These are phyloP conservation scores for Podabrus alpinus DNA, from an alignment of 2,888 invertebrate genomes.

Conservation along the genomic window DNA sequence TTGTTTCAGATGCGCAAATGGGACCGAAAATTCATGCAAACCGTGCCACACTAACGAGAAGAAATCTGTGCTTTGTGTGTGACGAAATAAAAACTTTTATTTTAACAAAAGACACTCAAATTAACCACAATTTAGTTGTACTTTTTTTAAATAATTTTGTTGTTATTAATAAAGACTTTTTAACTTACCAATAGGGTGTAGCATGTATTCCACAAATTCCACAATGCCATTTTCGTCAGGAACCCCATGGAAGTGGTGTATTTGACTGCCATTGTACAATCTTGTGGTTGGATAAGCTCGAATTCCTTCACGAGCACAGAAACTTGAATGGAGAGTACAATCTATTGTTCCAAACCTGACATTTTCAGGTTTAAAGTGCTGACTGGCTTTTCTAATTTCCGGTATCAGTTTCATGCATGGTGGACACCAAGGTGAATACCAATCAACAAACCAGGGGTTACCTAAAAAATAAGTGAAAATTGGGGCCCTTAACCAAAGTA, in stretches of 20 bases:
- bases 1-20: slow-evolving; percentile 6
- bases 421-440: slow-evolving; percentile 81
- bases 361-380: slow-evolving; percentile 54
- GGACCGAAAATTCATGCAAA: slow-evolving; percentile 20
- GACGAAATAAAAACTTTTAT: background rate
- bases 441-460: slow-evolving; percentile 70
- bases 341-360: slow-evolving; percentile 69
- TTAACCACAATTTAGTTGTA: background rate
- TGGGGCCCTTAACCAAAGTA: too few species aligned
- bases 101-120: background rate
- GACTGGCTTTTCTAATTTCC: slow-evolving; percentile 67
- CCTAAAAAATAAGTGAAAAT: slow-evolving; percentile 43
- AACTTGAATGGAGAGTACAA: slow-evolving; percentile 64
- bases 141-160: background rate
- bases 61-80: background rate
- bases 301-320: slow-evolving; percentile 66
- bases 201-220: slow-evolving; percentile 66
- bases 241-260: slow-evolving; percentile 62
- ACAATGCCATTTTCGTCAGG: slow-evolving; percentile 64
- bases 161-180: background rate
- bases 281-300: slow-evolving; percentile 72
- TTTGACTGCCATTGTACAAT: slow-evolving; percentile 63
- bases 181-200: slow-evolving; percentile 56
- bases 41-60: background rate
- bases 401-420: slow-evolving; percentile 73